phyloP scores from a whole-genome alignment of 1,140 invertebrate species.

The Sinella curviseta region DNA sequence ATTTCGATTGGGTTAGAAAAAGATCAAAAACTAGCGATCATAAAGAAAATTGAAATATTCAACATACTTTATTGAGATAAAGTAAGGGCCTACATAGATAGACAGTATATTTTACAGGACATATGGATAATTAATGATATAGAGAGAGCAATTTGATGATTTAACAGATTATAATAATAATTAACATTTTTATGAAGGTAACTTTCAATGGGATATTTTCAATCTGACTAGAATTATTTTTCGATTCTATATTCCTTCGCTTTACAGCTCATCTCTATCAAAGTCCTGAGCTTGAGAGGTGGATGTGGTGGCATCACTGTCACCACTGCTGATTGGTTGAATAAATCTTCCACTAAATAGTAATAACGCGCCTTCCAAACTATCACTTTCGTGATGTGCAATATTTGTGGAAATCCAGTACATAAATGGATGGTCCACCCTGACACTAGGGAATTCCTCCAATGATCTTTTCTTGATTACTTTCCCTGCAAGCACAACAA shows the following conservation, averaged over 20 bases:
- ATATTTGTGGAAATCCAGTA: neutral
- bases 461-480: neutral
- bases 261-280: neutral
- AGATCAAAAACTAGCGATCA: too few species aligned
- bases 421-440: neutral
- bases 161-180: neutral
- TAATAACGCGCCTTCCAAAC: neutral
- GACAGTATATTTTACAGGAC: too few species aligned
- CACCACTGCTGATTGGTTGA: neutral
- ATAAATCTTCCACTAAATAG: neutral
- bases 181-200: neutral
- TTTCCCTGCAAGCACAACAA: neutral
- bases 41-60: too few species aligned
- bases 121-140: too few species aligned
- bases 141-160: neutral
- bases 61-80: too few species aligned
- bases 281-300: too few species aligned
- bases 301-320: too few species aligned
- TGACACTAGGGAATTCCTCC: neutral
- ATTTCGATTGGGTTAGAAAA: too few species aligned
- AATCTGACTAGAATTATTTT: neutral
- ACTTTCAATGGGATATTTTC: neutral
- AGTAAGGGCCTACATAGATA: too few species aligned
- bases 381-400: neutral
- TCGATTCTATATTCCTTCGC: neutral